Base-by-base conservation (phyloP, 1,140 invertebrate genomes). In the Cyphomyrmex costatus region DNA sequence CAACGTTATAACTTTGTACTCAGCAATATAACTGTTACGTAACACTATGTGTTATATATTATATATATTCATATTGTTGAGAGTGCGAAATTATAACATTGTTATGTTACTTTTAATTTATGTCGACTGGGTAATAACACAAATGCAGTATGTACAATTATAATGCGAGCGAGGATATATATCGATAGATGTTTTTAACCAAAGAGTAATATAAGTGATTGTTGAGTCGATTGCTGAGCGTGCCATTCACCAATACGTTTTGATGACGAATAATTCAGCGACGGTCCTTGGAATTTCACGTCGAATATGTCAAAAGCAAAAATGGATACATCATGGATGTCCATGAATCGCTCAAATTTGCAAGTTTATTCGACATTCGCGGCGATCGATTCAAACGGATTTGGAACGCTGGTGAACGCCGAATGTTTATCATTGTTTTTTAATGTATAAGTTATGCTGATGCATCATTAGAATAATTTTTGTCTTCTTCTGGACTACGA, bases 181-280 rank as follows among this genome's bases (percentile, higher is more conserved):
- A 87, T 83, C 84, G 83, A 89, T 92, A 93, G 91, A 94, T 92
- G 91, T 95, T 94, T 94, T 93, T 94, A 95, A 94, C 94, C 94
- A 95, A 95, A 95, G 94, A 95, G 87, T 95, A 95, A 92, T 92
- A 91, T 93, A 93, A 94, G 90, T 92, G 88, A 79, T 46, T 77
- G 78, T 90, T 76, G 42, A 87, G 61, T 63, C 36, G 80, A 88
- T 80, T 79, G 65, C 74, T 79, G 79, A 86, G 65, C 63, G 56
- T 63, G 85, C 79, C 49, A 66, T 63, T 86, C 65, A 74, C 85
- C 85, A 65, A 86, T 83, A 86, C 85, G 76, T 86, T 88, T 65
- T 61, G 53, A n/a, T 46, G 60, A 76, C 21, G 36, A 85, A 24
- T 36, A 61, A 58, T 58, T n/a, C 24, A 61, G 51, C 19, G 51